These are phyloP conservation scores for Spicauda simplicius DNA, from an alignment of 2,888 invertebrate species.

Conservation along the genomic window DNA sequence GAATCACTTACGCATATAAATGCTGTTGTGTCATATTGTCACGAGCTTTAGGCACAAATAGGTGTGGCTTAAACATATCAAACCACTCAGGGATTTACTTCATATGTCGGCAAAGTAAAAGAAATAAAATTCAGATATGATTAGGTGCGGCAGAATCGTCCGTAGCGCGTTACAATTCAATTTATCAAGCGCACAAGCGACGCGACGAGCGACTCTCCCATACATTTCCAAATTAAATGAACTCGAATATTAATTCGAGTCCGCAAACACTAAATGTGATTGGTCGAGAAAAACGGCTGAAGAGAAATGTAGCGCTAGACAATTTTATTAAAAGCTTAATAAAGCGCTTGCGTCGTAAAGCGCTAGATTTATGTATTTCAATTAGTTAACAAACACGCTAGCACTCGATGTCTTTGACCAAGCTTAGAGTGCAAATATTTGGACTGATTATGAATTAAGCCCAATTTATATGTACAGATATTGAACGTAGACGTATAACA, in stretches of 20 bases:
- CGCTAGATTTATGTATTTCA: slow-evolving; percentile 28
- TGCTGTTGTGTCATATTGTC: too few relatives aligned
- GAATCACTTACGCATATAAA: too few relatives aligned
- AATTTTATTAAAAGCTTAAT: slow-evolving; percentile 35
- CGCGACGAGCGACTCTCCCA: not conserved
- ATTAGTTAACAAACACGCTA: slow-evolving; percentile 12
- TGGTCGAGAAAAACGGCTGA: slow-evolving; percentile 5
- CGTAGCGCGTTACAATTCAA: slow-evolving; percentile 6
- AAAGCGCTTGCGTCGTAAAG: slow-evolving; percentile 26
- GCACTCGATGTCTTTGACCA: slow-evolving; percentile 1
- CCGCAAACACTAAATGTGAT: slow-evolving; percentile 18
- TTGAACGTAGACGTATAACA: too few relatives aligned
- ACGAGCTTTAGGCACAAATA: too few relatives aligned
- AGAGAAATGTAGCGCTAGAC: slow-evolving; percentile 24
- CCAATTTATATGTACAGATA: too few relatives aligned
- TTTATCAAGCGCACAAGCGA: slow-evolving; percentile 5
- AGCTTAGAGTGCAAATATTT: too few relatives aligned
- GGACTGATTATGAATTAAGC: too few relatives aligned
- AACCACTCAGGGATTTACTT: too few relatives aligned
- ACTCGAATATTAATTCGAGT: slow-evolving; percentile 13
- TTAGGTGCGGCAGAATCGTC: not conserved
- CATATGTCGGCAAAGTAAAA: not conserved
- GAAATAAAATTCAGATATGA: not conserved
- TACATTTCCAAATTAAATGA: slow-evolving; percentile 14
- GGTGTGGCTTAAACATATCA: too few relatives aligned